Evolutionary conservation across 2,888 invertebrate species (phyloP).

Genomic region (Caenorhabditis sp.): DNA sequence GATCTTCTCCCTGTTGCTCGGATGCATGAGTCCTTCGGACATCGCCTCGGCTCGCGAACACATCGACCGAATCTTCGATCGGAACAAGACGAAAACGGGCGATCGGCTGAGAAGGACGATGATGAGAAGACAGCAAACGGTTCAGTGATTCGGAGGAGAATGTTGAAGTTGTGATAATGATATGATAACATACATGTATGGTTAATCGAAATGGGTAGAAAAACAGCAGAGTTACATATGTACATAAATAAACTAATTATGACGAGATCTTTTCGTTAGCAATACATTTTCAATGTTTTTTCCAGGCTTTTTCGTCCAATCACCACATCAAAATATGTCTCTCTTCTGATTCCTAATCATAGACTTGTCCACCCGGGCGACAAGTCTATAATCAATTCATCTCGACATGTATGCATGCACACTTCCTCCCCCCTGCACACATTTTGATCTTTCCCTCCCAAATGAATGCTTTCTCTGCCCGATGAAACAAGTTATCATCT

Average conservation of each 20-base stretch:
- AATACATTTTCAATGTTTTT: too few relatives aligned
- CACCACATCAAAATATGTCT: too few relatives aligned
- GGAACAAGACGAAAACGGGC: conserved; percentile 56
- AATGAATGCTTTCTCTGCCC: background rate
- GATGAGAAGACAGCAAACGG: conserved; percentile 64
- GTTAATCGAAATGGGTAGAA: conserved; percentile 28
- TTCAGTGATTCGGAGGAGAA: conserved; percentile 53
- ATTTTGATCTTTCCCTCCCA: background rate
- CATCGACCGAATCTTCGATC: conserved; percentile 70
- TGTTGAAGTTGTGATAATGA: background rate
- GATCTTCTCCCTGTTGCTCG: conserved; percentile 64
- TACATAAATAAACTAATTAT: conserved; percentile 19
- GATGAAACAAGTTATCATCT: background rate
- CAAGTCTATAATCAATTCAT: conserved; percentile 1
- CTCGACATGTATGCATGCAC: conserved; percentile 29
- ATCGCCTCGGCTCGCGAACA: conserved; percentile 66
- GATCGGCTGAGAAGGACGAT: conserved; percentile 54
- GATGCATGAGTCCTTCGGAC: conserved; percentile 62
- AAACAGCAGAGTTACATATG: background rate
- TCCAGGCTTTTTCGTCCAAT: too few relatives aligned
- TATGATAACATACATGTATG: too few relatives aligned
- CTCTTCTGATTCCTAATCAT: too few relatives aligned
- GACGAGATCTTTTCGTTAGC: too few relatives aligned
- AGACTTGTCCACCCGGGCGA: background rate
- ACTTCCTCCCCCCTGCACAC: background rate